Percentiles rank a stretch among this genome's conserved stretches.
phyloP scores from a whole-genome alignment of 2,888 invertebrate genomes.

The Eledone cirrhosa region DNA sequence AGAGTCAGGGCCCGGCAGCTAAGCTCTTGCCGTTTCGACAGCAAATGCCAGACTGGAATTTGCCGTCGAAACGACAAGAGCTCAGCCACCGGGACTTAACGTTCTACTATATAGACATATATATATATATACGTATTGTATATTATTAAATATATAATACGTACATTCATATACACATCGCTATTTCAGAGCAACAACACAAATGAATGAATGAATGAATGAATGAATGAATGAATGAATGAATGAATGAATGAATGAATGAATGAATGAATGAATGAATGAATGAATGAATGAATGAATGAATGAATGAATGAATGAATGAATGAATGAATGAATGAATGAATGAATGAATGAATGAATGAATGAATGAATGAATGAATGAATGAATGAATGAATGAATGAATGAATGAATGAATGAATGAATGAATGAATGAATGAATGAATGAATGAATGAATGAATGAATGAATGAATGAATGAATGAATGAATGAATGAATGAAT shows the following conservation, averaged over 20 bases:
- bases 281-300: background rate
- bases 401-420: slow-evolving; percentile 1
- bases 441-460: background rate
- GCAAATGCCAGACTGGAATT: too few species aligned
- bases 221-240: background rate
- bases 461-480: background rate
- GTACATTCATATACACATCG: too few species aligned
- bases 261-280: background rate
- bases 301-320: background rate
- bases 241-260: background rate
- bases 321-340: background rate
- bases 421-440: background rate
- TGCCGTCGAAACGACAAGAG: too few species aligned
- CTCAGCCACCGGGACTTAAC: too few species aligned
- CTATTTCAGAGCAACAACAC: too few species aligned
- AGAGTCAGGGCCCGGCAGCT: too few species aligned
- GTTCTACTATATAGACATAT: too few species aligned
- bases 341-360: background rate
- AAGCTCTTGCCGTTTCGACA: too few species aligned
- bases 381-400: background rate
- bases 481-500: background rate
- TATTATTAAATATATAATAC: too few species aligned
- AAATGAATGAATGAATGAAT: background rate
- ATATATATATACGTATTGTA: too few species aligned
- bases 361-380: background rate